These are phyloP conservation scores for Anhinga rufa DNA, from an alignment of 2,113 vertebrate genomes.

Conservation along the genomic window DNA sequence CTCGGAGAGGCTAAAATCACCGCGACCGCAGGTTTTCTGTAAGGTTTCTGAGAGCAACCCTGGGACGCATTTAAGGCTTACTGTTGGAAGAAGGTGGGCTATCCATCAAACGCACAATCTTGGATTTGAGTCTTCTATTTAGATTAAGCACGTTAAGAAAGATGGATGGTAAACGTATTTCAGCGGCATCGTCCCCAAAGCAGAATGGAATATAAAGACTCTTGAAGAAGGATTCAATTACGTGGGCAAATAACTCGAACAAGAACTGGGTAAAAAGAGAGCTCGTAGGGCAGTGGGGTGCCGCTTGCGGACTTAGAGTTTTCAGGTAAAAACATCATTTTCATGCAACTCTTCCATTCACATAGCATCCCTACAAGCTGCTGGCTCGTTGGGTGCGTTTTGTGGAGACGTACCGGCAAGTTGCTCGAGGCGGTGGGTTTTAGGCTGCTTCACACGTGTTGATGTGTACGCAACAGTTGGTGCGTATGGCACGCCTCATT, in stretches of 20 bases:
- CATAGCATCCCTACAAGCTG: neutral
- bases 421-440: accelerated
- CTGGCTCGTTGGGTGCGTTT: neutral
- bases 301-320: slow-evolving; percentile 74
- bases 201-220: slow-evolving; percentile 82
- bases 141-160: slow-evolving; percentile 90
- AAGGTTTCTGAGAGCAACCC: slow-evolving; percentile 57
- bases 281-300: slow-evolving; percentile 43
- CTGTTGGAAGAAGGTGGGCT: slow-evolving; percentile 59
- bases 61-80: slow-evolving; percentile 68
- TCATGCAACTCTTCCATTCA: neutral
- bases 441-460: accelerated
- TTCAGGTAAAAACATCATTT: slow-evolving; percentile 73
- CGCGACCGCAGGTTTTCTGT: slow-evolving; percentile 1
- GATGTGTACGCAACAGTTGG: accelerated
- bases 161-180: slow-evolving; percentile 85
- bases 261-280: slow-evolving; percentile 21
- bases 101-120: slow-evolving; percentile 85
- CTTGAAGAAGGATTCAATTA: slow-evolving; percentile 84
- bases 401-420: accelerated
- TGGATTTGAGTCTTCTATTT: slow-evolving; percentile 84
- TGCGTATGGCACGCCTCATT: accelerated
- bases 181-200: slow-evolving; percentile 81
- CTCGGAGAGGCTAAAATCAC: neutral
- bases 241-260: slow-evolving; percentile 68